These are phyloP conservation scores for Microchrysa polita DNA, from an alignment of 2,888 invertebrate species.

Conservation along the genomic window DNA sequence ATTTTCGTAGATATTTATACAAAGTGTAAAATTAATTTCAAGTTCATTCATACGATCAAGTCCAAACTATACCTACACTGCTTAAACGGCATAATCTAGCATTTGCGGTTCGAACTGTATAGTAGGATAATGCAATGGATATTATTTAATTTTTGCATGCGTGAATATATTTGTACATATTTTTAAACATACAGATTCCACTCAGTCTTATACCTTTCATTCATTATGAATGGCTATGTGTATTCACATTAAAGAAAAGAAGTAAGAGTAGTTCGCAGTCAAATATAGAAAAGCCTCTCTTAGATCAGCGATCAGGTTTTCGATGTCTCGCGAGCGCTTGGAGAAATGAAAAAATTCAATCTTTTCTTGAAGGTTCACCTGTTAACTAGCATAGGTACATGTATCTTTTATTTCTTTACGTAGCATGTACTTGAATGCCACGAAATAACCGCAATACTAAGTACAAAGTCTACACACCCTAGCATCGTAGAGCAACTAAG, in stretches of 20 bases:
- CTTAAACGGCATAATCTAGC: not conserved
- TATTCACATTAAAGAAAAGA: no score
- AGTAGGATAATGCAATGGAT: slow-evolving; percentile 34
- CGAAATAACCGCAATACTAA: slow-evolving; percentile 23
- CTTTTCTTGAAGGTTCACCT: not conserved
- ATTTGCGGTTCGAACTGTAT: not conserved
- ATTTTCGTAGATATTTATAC: slow-evolving; percentile 37
- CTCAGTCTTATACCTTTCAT: slow-evolving; percentile 11
- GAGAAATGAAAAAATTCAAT: slow-evolving; percentile 1
- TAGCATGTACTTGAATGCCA: slow-evolving; percentile 12
- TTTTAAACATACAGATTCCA: no score
- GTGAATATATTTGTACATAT: no score
- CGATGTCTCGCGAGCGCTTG: slow-evolving; percentile 28
- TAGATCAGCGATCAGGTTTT: not conserved
- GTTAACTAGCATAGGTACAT: no score
- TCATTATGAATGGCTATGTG: no score
- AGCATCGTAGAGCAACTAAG: not conserved
- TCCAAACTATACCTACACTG: slow-evolving; percentile 15
- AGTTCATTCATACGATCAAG: slow-evolving; percentile 35
- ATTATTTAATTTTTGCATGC: slow-evolving; percentile 40
- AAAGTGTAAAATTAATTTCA: slow-evolving; percentile 19
- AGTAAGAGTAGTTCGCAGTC: not conserved
- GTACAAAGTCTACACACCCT: not conserved
- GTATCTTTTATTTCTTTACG: not conserved
- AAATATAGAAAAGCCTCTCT: slow-evolving; percentile 8